phyloP scores from a whole-genome alignment of 2,113 vertebrate genomes.

The Theropithecus gelada region DNA sequence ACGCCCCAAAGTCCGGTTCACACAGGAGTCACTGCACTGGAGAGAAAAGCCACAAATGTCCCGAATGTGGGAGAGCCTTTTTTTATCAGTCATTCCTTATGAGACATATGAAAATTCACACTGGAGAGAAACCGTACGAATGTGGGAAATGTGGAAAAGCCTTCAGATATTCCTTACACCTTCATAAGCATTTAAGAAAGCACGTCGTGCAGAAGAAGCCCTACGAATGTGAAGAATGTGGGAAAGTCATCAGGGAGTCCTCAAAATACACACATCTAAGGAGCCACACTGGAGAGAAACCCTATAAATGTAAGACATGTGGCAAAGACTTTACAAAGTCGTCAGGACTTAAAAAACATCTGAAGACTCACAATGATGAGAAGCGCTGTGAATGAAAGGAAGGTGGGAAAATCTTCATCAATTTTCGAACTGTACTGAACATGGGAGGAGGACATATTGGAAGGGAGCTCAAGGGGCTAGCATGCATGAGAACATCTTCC shows the following conservation, averaged over 20 bases:
- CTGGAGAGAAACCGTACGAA: not conserved
- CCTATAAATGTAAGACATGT: not conserved
- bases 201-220: not conserved
- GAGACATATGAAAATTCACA: conserved; percentile 8
- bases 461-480: not conserved
- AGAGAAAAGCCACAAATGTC: not conserved
- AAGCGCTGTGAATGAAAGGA: not conserved
- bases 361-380: not conserved
- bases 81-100: not conserved
- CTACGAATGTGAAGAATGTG: not conserved
- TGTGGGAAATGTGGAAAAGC: not conserved
- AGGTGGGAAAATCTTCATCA: not conserved
- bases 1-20: rapidly evolving
- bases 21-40: rapidly evolving
- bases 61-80: not conserved
- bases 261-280: not conserved
- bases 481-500: not conserved
- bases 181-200: not conserved
- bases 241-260: not conserved
- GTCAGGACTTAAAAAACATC: not conserved
- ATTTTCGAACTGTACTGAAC: not conserved
- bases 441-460: not conserved
- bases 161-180: conserved; percentile 15
- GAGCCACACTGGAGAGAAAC: not conserved
- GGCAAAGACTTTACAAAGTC: not conserved